Evolutionary conservation across 2,797 vertebrate species (phyloP), one percentile per base, ranked within the genome.

Genomic region (Falco concolor): DNA sequence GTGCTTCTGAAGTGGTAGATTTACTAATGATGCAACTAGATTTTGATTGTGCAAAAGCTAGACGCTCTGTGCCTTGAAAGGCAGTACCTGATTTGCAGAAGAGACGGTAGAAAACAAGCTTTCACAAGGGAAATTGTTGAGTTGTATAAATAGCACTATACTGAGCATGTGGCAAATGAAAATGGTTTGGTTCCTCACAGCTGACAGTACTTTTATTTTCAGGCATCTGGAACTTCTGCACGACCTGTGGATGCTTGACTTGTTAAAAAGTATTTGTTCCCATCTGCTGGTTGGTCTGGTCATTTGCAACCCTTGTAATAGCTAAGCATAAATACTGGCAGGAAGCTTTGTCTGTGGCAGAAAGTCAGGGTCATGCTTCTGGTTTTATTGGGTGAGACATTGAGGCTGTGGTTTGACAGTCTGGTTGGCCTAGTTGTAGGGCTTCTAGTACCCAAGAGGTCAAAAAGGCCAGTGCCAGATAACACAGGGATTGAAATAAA

Each of bases 201-300:
- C 90, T 89, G 57, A 32, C 34, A 75, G 13, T 67, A 32, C 34
- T 80, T 80, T 95, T 22, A 25, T 84, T 84, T 89, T 80, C 0
- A 0, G 40, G 25, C 45, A 28, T 25, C 0, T 0, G 9, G 10
- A 82, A 42, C 54, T 74, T 85, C 38, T 56, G 42, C 8, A 19
- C 72, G 75, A 47, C 50, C 42, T 91, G 61, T 2, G 3, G 42
- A 47, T 4, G 6, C 52, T n/a, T 60, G 57, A 10, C 44, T 83
- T 74, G 44, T 70, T 34, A 32, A 2, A 2, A 79, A 53, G 23
- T 32, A 8, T 76, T 94, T 82, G 56, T 94, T 94, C 89, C 44
- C 44, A 49, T 87, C 81, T 90, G 3, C 90, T 92, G 54, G 54
- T 45, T 73, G 59, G 38, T 50, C n/a, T 81, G 65, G 50, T 86